Evolutionary conservation across 2,888 invertebrate genomes (phyloP).

Genomic region (Drosophila seclusa): DNA sequence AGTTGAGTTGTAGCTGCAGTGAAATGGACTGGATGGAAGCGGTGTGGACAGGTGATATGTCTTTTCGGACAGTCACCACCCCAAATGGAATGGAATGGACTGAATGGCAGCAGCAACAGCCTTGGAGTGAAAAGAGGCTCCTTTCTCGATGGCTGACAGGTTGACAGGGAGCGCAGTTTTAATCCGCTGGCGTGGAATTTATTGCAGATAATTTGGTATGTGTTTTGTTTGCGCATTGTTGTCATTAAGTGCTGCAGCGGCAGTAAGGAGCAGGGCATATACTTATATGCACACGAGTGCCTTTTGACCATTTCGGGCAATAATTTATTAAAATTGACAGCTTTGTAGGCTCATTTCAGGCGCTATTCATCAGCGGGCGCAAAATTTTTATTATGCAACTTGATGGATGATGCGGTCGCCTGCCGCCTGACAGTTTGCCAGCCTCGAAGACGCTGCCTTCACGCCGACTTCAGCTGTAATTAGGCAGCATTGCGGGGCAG

Average conservation of each 20-base stretch:
- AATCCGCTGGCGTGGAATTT: conserved; percentile 63
- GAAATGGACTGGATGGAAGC: conserved; percentile 15
- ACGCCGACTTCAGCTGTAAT: conserved; percentile 66
- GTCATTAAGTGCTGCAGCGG: conserved; percentile 69
- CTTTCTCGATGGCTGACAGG: conserved; percentile 58
- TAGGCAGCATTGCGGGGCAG: conserved; percentile 65
- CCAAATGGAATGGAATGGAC: conserved; percentile 46
- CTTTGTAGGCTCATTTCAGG: conserved; percentile 83
- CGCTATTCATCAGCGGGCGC: conserved; percentile 82
- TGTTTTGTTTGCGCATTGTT: conserved; percentile 79
- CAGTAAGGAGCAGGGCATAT: conserved; percentile 23
- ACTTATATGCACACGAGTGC: conserved; percentile 15
- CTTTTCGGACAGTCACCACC: conserved; percentile 66
- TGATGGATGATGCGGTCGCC: conserved; percentile 83
- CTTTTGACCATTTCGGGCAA: conserved; percentile 65
- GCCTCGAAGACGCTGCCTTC: conserved; percentile 46
- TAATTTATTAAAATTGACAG: conserved; percentile 84
- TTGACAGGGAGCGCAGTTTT: conserved; percentile 63
- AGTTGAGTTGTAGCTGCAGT: conserved; percentile 10
- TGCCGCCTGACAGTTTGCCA: conserved; percentile 66
- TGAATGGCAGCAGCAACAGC: conserved; percentile 18
- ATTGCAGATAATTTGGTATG: conserved; percentile 76
- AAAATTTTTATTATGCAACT: conserved; percentile 83
- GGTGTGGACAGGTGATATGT: conserved; percentile 68
- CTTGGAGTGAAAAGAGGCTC: conserved; percentile 33